Percentiles rank a stretch among this genome's conserved stretches.
These are phyloP conservation scores for Hiodon tergisus DNA, from an alignment of 2,113 vertebrate genomes.

Conservation along the genomic window DNA sequence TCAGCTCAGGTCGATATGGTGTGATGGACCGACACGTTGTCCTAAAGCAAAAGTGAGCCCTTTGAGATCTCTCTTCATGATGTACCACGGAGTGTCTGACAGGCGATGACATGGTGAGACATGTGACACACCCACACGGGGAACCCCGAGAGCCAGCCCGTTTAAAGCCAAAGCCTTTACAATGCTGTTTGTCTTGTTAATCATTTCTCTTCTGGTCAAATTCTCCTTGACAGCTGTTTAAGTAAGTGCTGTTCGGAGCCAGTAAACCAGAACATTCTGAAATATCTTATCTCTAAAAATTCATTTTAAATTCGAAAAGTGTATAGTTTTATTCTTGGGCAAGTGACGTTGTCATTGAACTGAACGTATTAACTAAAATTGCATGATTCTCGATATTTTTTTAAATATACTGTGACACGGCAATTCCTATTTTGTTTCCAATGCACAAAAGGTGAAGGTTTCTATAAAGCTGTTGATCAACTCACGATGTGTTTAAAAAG, in stretches of 20 bases:
- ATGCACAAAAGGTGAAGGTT: neutral
- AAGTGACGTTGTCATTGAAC: conserved; percentile 11
- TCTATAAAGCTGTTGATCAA: conserved; percentile 24
- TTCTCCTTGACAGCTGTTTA: conserved; percentile 28
- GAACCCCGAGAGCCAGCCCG: conserved; percentile 17
- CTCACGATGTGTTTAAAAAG: conserved; percentile 21
- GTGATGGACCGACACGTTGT: conserved; percentile 6
- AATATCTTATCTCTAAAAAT: neutral
- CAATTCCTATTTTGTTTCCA: neutral
- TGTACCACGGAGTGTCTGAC: neutral
- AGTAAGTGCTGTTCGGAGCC: conserved; percentile 24
- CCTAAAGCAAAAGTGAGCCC: neutral
- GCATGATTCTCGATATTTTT: neutral
- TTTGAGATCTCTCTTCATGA: neutral
- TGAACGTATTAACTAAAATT: neutral
- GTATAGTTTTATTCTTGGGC: neutral
- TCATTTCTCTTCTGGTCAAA: conserved; percentile 24
- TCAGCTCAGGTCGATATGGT: neutral
- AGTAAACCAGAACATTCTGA: conserved; percentile 23
- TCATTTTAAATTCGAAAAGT: neutral
- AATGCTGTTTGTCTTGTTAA: conserved; percentile 13
- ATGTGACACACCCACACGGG: conserved; percentile 10
- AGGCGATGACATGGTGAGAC: conserved; percentile 24
- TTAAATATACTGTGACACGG: neutral
- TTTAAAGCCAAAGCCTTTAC: conserved; percentile 22